Percentiles rank a stretch among this genome's conserved stretches.
phyloP scores from a whole-genome alignment of 2,113 vertebrate genomes.

The Callipepla squamata region DNA sequence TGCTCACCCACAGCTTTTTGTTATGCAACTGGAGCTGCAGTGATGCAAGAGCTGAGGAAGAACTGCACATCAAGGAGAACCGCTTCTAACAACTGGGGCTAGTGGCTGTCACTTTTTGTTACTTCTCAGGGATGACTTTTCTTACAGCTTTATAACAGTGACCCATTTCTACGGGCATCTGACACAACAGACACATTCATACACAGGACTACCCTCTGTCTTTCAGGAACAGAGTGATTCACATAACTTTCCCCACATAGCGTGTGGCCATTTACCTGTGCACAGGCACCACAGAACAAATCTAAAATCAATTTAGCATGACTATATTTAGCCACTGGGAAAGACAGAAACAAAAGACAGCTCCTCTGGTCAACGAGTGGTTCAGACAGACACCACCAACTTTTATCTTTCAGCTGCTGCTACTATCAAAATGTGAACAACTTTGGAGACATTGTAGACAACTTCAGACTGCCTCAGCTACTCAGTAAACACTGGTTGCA shows the following conservation, averaged over 20 bases:
- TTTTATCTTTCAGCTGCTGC: not conserved
- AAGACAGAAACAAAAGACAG: not conserved
- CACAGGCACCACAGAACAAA: not conserved
- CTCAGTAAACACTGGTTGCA: not conserved
- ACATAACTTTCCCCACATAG: not conserved
- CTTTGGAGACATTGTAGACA: not conserved
- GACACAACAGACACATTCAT: not conserved
- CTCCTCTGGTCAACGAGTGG: not conserved
- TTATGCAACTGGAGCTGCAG: not conserved
- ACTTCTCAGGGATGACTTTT: not conserved
- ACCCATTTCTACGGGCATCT: not conserved
- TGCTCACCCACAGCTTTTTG: not conserved
- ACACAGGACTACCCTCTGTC: not conserved
- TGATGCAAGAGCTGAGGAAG: not conserved
- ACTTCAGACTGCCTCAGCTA: not conserved
- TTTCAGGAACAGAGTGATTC: not conserved
- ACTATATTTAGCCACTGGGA: not conserved
- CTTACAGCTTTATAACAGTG: not conserved
- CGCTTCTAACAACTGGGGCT: not conserved
- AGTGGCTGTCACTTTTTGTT: not conserved
- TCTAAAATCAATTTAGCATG: not conserved
- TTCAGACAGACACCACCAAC: not conserved
- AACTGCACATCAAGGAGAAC: accelerated
- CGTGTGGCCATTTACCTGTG: not conserved
- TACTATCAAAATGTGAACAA: not conserved